Evolutionary conservation across 2,113 vertebrate genomes (phyloP), one percentile per base, ranked within the genome.

Genomic region (Salminus brasiliensis): DNA sequence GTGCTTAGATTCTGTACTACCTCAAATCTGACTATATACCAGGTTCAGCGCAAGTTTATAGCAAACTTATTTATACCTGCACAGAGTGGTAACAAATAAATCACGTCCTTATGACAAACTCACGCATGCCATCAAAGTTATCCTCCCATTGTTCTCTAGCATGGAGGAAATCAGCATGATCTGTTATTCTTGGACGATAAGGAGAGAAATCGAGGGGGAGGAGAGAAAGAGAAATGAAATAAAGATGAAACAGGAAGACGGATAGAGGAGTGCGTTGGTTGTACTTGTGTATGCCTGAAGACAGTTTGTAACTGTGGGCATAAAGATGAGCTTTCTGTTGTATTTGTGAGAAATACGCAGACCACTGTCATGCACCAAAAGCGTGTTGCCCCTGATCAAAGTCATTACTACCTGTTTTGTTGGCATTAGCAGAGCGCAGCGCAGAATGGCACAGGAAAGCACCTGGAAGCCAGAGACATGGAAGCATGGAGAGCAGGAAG

Each of bases 101-200:
- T 85, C 72, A 81, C 83, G 74, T 59, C 80, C 74, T 85, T 87
- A 78, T 85, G 82, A 83, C 83, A 90, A 88, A 88, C 84, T 73
- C 80, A 71, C 85, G 80, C 81, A 86, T 75, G 80, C 80, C 91
- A 92, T 92, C 93, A 93, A 93, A 93, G 93, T 88, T 87, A 90
- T 93, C 89, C 91, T 90, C 79, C 90, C 67, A 93, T 93, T 94
- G 93, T 94, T 93, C 90, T 70, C 80, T 72, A 79, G 69, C 25
- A n/a, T 82, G 85, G 85, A 92, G 93, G 92, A 93, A 92, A 84
- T 86, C 73, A 85, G 91, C 84, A 82, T 90, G 86, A 88, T 89
- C 85, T 92, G 91, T 93, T 93, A 91, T 94, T 93, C 88, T 93
- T 93, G 92, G 93, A 93, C 83, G 83, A 85, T 55, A 75, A 81